Evolutionary conservation across 2,888 invertebrate genomes (phyloP), one percentile per base, ranked within the genome.

Genomic region (Andrena trimmerana): DNA sequence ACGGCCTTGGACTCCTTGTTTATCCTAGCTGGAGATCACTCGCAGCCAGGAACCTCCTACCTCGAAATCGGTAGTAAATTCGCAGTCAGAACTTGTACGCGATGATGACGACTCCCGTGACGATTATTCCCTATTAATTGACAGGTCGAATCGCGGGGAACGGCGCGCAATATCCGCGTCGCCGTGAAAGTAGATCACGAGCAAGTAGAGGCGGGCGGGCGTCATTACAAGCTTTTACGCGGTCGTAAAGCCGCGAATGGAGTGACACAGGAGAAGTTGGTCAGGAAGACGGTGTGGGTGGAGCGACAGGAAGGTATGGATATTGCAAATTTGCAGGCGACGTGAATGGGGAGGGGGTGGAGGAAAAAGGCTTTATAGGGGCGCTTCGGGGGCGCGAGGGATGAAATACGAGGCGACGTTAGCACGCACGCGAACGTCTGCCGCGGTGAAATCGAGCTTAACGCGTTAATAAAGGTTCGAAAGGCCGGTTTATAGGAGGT

Each of bases 401-500:
- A 72, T 85, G 84, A 86, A 79, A 81, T 88, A 88, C 65, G 79
- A 86, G 57, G 33, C 29, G 73, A 60, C 48, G 48, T 42, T 29
- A 52, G 33, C 65, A 52, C 69, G 74, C 52, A 63, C 63, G 63
- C 73, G 71, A 80, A 65, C 50, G 59, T 77, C 60, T 33, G 59
- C 36, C 66, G 27, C 54, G 62, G 29, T 52, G 77, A 74, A 78
- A 78, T 86, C 81, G 78, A 83, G 72, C 74, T 85, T 83, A 83
- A 81, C 78, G 80, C 76, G 74, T 88, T 88, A 86, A 88, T 87
- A 84, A 84, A 81, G 71, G 59, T 59, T 72, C 57, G 78, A 31
- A 70, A 74, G 67, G 48, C 7, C 36, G 42, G 31, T 62, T 81
- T 57, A 63, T 24, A 33, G 65, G 16, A 7, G 29, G 20, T 65